These are phyloP conservation scores for Globodera ellingtonae DNA, from an alignment of 1,140 invertebrate species.

Conservation along the genomic window DNA sequence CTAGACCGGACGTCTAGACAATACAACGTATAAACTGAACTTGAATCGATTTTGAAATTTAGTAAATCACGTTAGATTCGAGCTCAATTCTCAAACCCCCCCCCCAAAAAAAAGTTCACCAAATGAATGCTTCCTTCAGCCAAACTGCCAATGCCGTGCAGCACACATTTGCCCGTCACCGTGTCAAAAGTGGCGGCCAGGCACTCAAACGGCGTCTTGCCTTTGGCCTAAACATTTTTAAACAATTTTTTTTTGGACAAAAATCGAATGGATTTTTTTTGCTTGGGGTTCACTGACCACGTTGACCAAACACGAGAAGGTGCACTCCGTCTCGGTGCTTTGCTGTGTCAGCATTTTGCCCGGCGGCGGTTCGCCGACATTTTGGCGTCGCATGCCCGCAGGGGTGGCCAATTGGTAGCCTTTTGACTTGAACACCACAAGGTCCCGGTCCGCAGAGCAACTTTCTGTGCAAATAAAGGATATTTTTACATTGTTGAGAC, in stretches of 20 bases:
- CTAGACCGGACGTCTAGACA: too few relatives aligned
- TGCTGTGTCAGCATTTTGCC: conserved; percentile 35
- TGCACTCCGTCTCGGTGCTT: conserved; percentile 45
- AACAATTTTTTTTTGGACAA: conserved; percentile 9
- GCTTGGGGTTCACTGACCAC: conserved; percentile 5
- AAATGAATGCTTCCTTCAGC: conserved; percentile 47
- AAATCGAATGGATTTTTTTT: conserved; percentile 2
- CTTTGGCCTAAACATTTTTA: conserved; percentile 32
- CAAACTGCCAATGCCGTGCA: conserved; percentile 37
- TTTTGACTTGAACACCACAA: conserved; percentile 45
- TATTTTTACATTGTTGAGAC: too few relatives aligned
- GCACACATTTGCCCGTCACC: conserved; percentile 25
- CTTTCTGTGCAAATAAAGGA: conserved; percentile 31
- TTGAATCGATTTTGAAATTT: too few relatives aligned
- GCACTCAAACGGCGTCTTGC: conserved; percentile 39
- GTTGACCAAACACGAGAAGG: conserved; percentile 48
- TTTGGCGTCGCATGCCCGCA: conserved; percentile 4
- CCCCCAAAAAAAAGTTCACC: not conserved
- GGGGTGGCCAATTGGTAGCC: conserved; percentile 38
- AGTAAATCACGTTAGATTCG: too few relatives aligned
- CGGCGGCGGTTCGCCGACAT: not conserved
- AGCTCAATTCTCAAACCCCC: too few relatives aligned
- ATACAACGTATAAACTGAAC: too few relatives aligned
- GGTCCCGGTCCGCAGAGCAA: conserved; percentile 42
- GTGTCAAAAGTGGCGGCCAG: conserved; percentile 34